These are phyloP conservation scores for Luffia ferchaultella DNA, from an alignment of 2,888 invertebrate genomes.

Conservation along the genomic window DNA sequence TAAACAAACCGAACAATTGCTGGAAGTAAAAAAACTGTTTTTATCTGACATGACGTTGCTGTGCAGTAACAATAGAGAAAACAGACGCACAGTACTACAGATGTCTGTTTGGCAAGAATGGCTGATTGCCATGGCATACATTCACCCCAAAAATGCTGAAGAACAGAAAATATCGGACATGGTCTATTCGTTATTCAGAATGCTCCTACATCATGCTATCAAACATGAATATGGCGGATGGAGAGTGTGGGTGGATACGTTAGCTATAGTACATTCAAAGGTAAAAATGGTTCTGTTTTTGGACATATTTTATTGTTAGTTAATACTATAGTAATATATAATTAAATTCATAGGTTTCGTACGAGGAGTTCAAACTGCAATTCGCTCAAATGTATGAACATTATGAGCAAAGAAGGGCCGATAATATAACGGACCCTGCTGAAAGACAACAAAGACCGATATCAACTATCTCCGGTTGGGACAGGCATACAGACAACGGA, in stretches of 20 bases:
- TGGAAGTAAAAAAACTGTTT: constrained; percentile 95
- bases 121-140: constrained; percentile 98
- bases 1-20: constrained; percentile 88
- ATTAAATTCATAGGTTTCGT: constrained; percentile 76
- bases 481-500: constrained; percentile 59
- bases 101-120: constrained; percentile 99
- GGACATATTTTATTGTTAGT: background rate
- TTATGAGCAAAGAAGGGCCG: constrained; percentile 92
- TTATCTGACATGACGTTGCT: constrained; percentile 98
- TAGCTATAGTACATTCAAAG: constrained; percentile 99
- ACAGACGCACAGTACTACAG: constrained; percentile 95
- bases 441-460: constrained; percentile 92
- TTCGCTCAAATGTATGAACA: constrained; percentile 98
- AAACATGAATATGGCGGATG: constrained; percentile 99
- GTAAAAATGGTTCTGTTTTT: constrained; percentile 48
- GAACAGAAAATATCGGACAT: constrained; percentile 97
- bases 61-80: constrained; percentile 97
- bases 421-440: constrained; percentile 95
- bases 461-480: constrained; percentile 96
- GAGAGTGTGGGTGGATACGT: constrained; percentile 99
- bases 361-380: constrained; percentile 97
- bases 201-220: constrained; percentile 98
- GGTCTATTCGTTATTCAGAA: constrained; percentile 97
- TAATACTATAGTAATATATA: background rate
- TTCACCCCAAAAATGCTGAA: constrained; percentile 94